These are phyloP conservation scores for Vidua chalybeata DNA, from an alignment of 2,113 vertebrate genomes.

Conservation along the genomic window DNA sequence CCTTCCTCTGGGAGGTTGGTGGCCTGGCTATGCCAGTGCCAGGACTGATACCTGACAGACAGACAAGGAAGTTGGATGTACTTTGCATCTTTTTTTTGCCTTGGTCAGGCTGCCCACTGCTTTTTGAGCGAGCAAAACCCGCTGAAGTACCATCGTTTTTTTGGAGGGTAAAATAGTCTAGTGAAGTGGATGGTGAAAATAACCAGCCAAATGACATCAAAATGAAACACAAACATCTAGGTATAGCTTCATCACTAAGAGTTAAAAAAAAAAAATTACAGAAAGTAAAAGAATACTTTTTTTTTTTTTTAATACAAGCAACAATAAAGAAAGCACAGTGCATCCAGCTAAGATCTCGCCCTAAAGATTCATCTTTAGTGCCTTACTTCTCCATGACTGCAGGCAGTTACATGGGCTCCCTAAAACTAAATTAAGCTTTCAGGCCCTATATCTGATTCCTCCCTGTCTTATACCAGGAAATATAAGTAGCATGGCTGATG, in stretches of 20 bases:
- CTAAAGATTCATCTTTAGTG: neutral
- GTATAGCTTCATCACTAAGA: neutral
- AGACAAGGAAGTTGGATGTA: neutral
- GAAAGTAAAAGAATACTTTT: neutral
- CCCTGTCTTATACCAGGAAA: neutral
- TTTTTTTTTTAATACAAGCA: neutral
- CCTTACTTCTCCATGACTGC: neutral
- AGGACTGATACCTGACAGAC: neutral
- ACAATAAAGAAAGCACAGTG: neutral
- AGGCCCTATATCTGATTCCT: neutral
- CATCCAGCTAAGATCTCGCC: neutral
- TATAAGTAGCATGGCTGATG: neutral
- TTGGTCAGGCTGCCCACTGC: neutral
- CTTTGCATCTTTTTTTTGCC: neutral
- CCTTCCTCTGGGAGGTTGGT: neutral
- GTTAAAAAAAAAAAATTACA: neutral
- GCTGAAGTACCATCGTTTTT: rapidly evolving
- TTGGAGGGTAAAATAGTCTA: neutral
- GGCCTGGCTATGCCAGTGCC: neutral
- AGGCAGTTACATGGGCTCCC: neutral
- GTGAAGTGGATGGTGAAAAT: neutral
- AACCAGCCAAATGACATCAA: neutral
- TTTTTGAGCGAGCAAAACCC: neutral
- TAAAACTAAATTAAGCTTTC: neutral
- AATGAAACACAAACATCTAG: neutral